Conservation (phyloP, 1,140 invertebrate species). For the Habropoda laboriosa region DNA sequence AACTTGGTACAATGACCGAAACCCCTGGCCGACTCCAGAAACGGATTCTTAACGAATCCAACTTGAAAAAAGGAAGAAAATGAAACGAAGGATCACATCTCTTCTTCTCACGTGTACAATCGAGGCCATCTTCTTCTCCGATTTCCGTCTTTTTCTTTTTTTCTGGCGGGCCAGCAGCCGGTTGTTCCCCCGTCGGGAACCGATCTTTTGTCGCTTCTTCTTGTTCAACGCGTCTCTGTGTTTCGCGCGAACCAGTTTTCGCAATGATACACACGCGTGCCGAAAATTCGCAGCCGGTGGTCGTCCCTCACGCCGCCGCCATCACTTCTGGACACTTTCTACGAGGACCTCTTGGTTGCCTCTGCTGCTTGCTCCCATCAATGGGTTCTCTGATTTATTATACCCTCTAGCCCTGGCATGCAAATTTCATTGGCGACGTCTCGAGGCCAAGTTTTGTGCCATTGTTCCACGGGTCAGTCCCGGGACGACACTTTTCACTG, state of each 20-base stretch:
- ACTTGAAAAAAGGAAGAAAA: neutral
- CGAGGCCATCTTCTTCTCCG: slow-evolving; percentile 51
- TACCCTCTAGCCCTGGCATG: slow-evolving; percentile 61
- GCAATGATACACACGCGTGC: slow-evolving; percentile 44
- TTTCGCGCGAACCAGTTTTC: slow-evolving; percentile 71
- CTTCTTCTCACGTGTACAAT: slow-evolving; percentile 41
- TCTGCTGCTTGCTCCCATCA: slow-evolving; percentile 15
- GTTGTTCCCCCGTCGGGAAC: neutral
- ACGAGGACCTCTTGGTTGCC: neutral
- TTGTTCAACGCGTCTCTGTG: slow-evolving; percentile 7
- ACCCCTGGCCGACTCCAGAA: neutral
- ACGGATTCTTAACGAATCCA: neutral
- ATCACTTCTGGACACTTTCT: neutral
- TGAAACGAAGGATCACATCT: neutral
- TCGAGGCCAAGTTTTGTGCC: slow-evolving; percentile 55
- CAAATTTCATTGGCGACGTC: slow-evolving; percentile 66
- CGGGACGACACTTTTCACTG: slow-evolving; percentile 18
- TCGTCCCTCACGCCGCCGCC: neutral
- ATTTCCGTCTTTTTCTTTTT: slow-evolving; percentile 54
- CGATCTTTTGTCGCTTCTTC: slow-evolving; percentile 34
- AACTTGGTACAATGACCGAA: slow-evolving; percentile 12
- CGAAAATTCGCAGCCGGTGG: slow-evolving; percentile 56
- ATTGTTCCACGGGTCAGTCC: slow-evolving; percentile 63
- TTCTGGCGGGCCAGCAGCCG: slow-evolving; percentile 39
- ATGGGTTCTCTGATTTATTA: slow-evolving; percentile 74